These are phyloP conservation scores for Myiotriccus ornatus DNA, from an alignment of 2,797 vertebrate species.

Conservation along the genomic window DNA sequence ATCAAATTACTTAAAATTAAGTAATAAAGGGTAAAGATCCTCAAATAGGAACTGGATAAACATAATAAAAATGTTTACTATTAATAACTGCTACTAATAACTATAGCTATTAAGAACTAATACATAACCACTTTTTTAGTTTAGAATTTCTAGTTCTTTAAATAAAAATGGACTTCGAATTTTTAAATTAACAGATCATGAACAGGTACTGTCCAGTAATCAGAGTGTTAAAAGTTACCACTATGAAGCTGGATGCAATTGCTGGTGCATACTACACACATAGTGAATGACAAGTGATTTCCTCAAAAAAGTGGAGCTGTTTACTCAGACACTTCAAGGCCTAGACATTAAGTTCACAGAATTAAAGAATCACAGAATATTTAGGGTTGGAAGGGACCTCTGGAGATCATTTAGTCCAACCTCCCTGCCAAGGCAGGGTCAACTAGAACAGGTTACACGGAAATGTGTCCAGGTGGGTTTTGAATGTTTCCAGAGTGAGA, in stretches of 20 bases:
- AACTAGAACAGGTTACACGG: not conserved
- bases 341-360: not conserved
- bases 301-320: not conserved
- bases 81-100: not conserved
- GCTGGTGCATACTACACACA: not conserved
- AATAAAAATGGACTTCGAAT: not conserved
- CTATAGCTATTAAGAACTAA: not conserved
- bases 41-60: not conserved
- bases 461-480: accelerated
- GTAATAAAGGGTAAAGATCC: not conserved
- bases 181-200: not conserved
- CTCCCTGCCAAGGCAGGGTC: not conserved
- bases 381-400: not conserved
- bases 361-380: not conserved
- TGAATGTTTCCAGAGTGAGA: not conserved
- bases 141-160: not conserved
- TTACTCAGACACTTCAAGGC: not conserved
- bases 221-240: not conserved
- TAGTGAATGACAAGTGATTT: not conserved
- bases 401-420: not conserved
- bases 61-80: not conserved
- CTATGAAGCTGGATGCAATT: not conserved
- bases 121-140: not conserved
- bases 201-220: not conserved
- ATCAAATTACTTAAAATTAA: not conserved